Conservation (phyloP, 2,888 invertebrate species). For the Hymenopus coronatus region DNA sequence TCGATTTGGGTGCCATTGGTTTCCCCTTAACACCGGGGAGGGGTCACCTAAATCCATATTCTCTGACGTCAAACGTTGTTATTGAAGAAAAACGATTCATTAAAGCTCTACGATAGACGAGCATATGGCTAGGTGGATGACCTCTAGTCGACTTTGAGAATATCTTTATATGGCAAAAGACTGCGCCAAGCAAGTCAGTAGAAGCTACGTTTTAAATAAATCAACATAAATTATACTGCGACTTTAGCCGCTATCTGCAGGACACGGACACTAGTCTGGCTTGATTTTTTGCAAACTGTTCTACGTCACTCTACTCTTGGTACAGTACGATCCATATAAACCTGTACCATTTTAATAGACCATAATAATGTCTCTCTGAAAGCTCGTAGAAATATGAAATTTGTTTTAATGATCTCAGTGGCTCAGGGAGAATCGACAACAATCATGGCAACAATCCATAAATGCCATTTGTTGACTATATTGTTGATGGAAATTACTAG, state of each 20-base stretch:
- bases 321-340: too few species aligned
- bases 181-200: neutral
- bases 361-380: too few species aligned
- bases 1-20: neutral
- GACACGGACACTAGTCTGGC: neutral
- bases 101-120: neutral
- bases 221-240: neutral
- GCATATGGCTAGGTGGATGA: neutral
- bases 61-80: neutral
- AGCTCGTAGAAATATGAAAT: too few species aligned
- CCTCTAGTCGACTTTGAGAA: neutral
- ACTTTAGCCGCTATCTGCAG: neutral
- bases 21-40: neutral
- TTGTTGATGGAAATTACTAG: too few species aligned
- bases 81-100: neutral
- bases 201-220: neutral
- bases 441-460: too few species aligned
- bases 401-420: too few species aligned
- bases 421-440: too few species aligned
- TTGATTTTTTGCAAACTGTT: neutral
- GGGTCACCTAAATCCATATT: neutral
- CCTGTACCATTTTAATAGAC: too few species aligned
- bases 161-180: neutral
- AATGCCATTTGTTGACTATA: too few species aligned
- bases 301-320: too few species aligned